Evolutionary conservation across 1,140 invertebrate genomes (phyloP).

Genomic region (Melitaea cinxia): DNA sequence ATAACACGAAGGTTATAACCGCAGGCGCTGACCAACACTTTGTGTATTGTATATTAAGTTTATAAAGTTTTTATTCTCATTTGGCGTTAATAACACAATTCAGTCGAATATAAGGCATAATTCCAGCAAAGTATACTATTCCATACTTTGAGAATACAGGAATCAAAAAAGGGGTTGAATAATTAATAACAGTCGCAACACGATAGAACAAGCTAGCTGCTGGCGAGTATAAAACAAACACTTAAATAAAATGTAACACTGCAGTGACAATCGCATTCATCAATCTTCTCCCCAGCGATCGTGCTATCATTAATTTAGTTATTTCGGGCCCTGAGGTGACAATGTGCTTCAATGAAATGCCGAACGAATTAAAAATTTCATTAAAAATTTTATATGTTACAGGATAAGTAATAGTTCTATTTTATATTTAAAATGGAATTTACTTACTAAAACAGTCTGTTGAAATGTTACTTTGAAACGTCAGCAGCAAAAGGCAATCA

Average conservation of each 20-base stretch:
- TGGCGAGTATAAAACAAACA: slow-evolving; percentile 24
- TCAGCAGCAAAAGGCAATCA: no score
- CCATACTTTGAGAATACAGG: no score
- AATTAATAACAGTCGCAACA: slow-evolving; percentile 8
- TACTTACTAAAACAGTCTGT: no score
- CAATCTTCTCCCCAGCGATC: slow-evolving; percentile 65
- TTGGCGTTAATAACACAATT: no score
- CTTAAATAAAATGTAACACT: slow-evolving; percentile 24
- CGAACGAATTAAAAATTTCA: slow-evolving; percentile 46
- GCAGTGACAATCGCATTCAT: slow-evolving; percentile 49
- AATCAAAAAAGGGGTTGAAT: background rate
- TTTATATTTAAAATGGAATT: no score
- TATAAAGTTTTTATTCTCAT: no score
- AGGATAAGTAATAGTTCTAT: background rate
- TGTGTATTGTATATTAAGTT: no score
- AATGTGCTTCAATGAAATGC: slow-evolving; percentile 35
- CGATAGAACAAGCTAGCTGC: background rate
- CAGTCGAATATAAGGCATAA: no score
- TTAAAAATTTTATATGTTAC: background rate
- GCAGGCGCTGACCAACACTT: no score
- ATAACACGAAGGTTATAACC: no score
- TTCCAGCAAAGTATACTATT: no score
- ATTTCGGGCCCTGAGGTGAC: slow-evolving; percentile 55
- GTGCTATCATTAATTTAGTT: slow-evolving; percentile 69
- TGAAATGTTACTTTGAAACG: no score